These are phyloP conservation scores for Psephotus haematonotus DNA, from an alignment of 2,113 vertebrate species.

Conservation along the genomic window DNA sequence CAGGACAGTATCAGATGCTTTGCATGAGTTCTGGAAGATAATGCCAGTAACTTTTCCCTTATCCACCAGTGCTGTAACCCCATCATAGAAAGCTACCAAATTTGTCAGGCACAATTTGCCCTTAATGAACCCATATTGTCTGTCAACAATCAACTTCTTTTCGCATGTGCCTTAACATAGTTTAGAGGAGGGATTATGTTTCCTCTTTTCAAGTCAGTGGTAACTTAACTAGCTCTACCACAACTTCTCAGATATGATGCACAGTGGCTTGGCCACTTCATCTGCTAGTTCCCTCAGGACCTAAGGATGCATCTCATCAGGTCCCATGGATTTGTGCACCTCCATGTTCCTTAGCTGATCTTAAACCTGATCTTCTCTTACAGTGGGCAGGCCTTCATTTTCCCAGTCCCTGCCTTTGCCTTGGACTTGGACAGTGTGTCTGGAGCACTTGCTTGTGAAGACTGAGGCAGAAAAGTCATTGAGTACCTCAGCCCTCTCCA, in stretches of 20 bases:
- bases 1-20: neutral
- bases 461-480: neutral
- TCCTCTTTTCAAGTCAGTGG: no score
- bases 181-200: no score
- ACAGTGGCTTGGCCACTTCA: neutral
- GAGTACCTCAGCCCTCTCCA: neutral
- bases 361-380: neutral
- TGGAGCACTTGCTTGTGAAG: neutral
- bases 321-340: neutral
- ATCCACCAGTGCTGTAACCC: neutral
- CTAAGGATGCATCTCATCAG: neutral
- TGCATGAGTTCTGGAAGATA: neutral
- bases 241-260: neutral
- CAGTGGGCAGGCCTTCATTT: neutral
- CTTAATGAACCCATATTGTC: neutral
- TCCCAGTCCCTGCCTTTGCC: neutral
- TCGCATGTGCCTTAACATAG: neutral
- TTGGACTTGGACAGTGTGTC: neutral
- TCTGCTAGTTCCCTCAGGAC: neutral
- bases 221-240: neutral
- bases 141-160: neutral
- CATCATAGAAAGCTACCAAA: neutral
- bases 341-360: neutral
- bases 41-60: neutral
- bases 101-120: neutral